Percentiles rank a stretch among this genome's conserved stretches.
phyloP scores from a whole-genome alignment of 2,797 vertebrate genomes.

The Sebastes nivosus region DNA sequence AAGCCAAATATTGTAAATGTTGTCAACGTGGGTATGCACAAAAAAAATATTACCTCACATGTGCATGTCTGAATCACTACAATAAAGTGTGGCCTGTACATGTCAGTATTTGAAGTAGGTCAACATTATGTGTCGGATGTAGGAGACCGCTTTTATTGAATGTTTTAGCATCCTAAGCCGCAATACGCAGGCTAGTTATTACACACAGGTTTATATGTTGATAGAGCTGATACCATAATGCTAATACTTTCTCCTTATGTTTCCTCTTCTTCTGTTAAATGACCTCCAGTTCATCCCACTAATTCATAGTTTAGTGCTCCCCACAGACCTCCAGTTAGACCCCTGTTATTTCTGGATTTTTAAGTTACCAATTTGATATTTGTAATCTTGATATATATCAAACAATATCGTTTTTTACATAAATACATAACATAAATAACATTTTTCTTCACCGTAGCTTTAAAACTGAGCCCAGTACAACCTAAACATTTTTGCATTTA shows the following conservation, averaged over 20 bases:
- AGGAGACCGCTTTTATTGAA: not conserved
- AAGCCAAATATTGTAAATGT: conserved; percentile 10
- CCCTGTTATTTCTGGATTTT: not conserved
- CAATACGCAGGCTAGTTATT: not conserved
- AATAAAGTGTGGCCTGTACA: not conserved
- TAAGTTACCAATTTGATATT: not conserved
- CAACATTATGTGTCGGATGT: not conserved
- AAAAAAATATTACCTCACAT: not conserved
- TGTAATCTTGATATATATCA: not conserved
- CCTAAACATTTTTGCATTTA: no score
- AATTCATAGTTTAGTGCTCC: not conserved
- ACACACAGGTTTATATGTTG: not conserved
- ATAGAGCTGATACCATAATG: not conserved
- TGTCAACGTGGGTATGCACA: not conserved
- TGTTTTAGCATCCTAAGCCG: not conserved
- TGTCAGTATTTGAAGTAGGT: not conserved
- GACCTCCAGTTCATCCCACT: not conserved
- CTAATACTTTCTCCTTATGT: not conserved
- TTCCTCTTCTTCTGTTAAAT: not conserved
- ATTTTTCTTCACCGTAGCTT: not conserved
- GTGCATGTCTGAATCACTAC: not conserved
- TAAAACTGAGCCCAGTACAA: no score
- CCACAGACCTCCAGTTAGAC: not conserved
- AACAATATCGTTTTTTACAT: not conserved
- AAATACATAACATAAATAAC: not conserved